These are phyloP conservation scores for Tanypteryx hageni DNA, from an alignment of 2,888 invertebrate genomes.

Conservation along the genomic window DNA sequence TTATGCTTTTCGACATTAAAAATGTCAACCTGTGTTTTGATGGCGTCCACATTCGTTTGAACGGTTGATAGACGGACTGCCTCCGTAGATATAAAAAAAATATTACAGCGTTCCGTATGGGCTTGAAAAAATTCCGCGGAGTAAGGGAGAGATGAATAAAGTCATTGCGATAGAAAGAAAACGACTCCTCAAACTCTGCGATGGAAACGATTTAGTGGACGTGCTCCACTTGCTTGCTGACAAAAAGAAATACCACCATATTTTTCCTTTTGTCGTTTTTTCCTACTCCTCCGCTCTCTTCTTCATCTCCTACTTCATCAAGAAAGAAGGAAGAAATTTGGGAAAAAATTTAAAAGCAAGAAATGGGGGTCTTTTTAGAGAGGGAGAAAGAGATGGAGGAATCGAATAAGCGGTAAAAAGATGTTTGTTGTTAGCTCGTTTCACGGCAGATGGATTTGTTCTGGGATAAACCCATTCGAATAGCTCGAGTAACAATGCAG, in stretches of 20 bases:
- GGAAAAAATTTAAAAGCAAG: not conserved
- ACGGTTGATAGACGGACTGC: not conserved
- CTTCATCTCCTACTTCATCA: not conserved
- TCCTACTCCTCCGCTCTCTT: not conserved
- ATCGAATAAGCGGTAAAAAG: slow-evolving; percentile 31
- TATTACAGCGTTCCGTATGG: not conserved
- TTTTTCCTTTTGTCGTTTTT: slow-evolving; percentile 29
- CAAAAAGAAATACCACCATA: slow-evolving; percentile 18
- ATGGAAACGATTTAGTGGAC: slow-evolving; percentile 27
- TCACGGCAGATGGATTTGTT: not conserved
- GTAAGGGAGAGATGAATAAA: not conserved
- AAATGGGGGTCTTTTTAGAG: no score
- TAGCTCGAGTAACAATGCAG: slow-evolving; percentile 39
- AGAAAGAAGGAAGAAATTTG: slow-evolving; percentile 9
- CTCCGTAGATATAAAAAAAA: slow-evolving; percentile 8
- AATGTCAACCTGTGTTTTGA: no score
- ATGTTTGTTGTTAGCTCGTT: slow-evolving; percentile 36
- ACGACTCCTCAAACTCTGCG: not conserved
- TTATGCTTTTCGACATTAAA: no score
- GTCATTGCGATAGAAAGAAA: slow-evolving; percentile 30
- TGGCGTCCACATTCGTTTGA: not conserved
- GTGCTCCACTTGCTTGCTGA: slow-evolving; percentile 16
- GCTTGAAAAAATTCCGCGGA: not conserved
- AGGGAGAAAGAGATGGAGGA: no score
- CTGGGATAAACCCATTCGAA: slow-evolving; percentile 7